phyloP scores from a whole-genome alignment of 2,113 vertebrate species.

The Plestiodon gilberti region DNA sequence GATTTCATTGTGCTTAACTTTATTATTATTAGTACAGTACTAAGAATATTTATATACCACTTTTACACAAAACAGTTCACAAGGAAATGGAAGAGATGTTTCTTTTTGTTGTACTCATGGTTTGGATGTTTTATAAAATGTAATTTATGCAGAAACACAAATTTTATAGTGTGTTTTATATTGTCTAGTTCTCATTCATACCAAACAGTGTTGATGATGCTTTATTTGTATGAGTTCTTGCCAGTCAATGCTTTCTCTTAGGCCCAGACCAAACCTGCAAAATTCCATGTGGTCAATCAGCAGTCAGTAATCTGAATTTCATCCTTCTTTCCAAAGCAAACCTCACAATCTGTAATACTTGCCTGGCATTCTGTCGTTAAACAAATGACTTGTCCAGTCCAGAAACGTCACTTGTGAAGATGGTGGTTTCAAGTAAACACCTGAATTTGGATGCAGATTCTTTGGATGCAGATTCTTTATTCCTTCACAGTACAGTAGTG shows the following conservation, averaged over 20 bases:
- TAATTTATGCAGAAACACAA: background rate
- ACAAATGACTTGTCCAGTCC: no score
- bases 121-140: no score
- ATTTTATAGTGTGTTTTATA: background rate
- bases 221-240: no score
- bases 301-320: background rate
- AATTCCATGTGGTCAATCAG: background rate
- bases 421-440: background rate
- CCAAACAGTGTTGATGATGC: background rate
- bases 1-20: no score
- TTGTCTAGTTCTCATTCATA: background rate
- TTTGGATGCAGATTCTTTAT: background rate
- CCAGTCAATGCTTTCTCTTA: background rate
- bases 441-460: background rate
- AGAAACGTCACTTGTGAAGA: background rate
- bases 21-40: no score
- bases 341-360: background rate
- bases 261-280: background rate
- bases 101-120: no score
- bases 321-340: background rate
- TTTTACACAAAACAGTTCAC: no score
- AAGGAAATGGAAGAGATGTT: no score
- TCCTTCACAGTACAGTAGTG: background rate
- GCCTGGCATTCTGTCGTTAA: no score
- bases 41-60: no score